Evolutionary conservation across 2,797 vertebrate species (phyloP).

Genomic region (Rhinatrema bivittatum): DNA sequence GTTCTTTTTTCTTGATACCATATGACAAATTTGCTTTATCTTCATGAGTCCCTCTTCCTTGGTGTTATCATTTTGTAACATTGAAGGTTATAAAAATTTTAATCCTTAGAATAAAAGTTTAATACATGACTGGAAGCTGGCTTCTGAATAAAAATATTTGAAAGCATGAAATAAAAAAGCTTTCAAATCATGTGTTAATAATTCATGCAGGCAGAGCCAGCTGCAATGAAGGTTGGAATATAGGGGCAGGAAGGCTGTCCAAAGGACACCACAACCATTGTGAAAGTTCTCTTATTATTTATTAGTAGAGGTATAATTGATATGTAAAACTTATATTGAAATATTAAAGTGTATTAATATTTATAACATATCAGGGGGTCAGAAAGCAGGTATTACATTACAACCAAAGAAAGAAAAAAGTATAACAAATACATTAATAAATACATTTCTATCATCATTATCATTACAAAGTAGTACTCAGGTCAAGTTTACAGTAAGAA

Average conservation of each 20-base stretch:
- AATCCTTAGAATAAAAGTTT: conserved; percentile 50
- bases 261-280: conserved; percentile 24
- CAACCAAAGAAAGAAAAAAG: no score
- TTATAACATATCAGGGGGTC: no score
- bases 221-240: conserved; percentile 17
- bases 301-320: no score
- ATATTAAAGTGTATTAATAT: no score
- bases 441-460: no score
- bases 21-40: no score
- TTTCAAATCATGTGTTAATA: conserved; percentile 31
- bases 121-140: conserved; percentile 29
- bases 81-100: conserved; percentile 55
- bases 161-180: conserved; percentile 19
- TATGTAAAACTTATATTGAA: no score
- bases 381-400: no score
- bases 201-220: conserved; percentile 28
- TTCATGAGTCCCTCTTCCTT: conserved; percentile 21
- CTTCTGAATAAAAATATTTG: conserved; percentile 35
- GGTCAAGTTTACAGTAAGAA: no score
- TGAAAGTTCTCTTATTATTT: conserved; percentile 6
- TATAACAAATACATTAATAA: no score
- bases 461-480: no score
- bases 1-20: no score
- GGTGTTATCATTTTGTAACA: conserved; percentile 56
- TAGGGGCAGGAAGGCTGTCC: conserved; percentile 5